phyloP scores from a whole-genome alignment of 2,797 vertebrate species.

The Euphonia xanthogaster region DNA sequence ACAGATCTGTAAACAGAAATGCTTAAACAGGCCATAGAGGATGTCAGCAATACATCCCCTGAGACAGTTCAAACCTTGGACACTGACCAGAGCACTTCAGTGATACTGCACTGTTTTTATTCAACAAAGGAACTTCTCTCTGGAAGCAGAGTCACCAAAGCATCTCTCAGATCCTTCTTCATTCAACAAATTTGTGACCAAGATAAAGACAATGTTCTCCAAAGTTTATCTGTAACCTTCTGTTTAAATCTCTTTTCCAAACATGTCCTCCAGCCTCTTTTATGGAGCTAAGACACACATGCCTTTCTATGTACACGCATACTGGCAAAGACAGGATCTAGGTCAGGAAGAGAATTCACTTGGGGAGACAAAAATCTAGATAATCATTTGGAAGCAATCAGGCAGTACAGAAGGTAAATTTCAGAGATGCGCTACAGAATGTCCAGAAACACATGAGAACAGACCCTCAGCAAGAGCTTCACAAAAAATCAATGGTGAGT shows the following conservation, averaged over 20 bases:
- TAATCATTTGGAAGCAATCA: neutral
- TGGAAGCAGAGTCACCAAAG: neutral
- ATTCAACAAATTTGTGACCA: neutral
- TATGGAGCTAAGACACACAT: neutral
- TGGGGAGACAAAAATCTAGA: fast-evolving
- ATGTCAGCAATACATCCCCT: conserved; percentile 7
- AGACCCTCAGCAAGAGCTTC: neutral
- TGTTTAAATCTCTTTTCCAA: neutral
- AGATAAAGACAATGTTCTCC: neutral
- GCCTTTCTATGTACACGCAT: neutral
- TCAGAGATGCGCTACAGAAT: neutral
- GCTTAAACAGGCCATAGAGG: conserved; percentile 22
- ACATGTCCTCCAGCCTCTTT: neutral
- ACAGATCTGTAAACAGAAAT: conserved; percentile 45
- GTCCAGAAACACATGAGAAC: neutral
- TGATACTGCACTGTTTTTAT: neutral
- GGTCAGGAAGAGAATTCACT: neutral
- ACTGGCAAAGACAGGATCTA: neutral
- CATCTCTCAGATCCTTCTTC: neutral
- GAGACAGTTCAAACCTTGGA: conserved; percentile 15
- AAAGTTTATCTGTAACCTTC: neutral
- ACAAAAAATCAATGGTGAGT: neutral
- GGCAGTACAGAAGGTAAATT: neutral
- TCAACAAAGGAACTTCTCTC: neutral
- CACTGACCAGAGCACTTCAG: conserved; percentile 3